A percentile compares a stretch with the other conserved stretches of the same genome.
These are phyloP conservation scores for Hystrix brachyura DNA, from an alignment of 2,113 vertebrate genomes.

Conservation along the genomic window DNA sequence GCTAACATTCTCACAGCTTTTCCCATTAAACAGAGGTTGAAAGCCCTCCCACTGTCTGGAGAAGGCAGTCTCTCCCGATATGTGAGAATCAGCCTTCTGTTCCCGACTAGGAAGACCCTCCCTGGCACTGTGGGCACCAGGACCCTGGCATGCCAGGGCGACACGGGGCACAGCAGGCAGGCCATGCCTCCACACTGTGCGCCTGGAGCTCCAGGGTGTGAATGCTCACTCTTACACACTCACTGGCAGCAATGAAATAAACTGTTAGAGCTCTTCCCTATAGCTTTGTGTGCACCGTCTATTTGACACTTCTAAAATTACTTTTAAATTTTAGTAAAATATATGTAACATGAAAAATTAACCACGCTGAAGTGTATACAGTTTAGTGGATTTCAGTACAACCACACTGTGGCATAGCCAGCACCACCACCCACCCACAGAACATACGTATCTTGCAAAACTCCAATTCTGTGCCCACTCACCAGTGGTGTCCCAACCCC, in stretches of 20 bases:
- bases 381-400: neutral
- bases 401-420: neutral
- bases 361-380: neutral
- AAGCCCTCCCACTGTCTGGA: neutral
- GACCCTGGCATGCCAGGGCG: no score
- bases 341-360: neutral
- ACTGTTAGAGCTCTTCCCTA: neutral
- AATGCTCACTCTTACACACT: neutral
- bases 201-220: neutral
- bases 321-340: neutral
- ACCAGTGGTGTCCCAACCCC: neutral
- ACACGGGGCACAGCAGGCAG: neutral
- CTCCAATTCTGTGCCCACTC: neutral
- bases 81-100: neutral
- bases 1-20: neutral
- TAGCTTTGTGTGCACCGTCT: neutral
- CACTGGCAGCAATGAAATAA: neutral
- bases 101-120: neutral
- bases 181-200: neutral
- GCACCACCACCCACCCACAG: neutral
- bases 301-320: neutral
- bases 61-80: neutral
- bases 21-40: neutral
- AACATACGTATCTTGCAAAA: neutral
- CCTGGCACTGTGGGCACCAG: fast-evolving